A percentile compares a stretch with the other conserved stretches of the same genome.
Conservation (phyloP, 53 echinoderm and acorn worm genomes). For the Echinarachnius parma region DNA sequence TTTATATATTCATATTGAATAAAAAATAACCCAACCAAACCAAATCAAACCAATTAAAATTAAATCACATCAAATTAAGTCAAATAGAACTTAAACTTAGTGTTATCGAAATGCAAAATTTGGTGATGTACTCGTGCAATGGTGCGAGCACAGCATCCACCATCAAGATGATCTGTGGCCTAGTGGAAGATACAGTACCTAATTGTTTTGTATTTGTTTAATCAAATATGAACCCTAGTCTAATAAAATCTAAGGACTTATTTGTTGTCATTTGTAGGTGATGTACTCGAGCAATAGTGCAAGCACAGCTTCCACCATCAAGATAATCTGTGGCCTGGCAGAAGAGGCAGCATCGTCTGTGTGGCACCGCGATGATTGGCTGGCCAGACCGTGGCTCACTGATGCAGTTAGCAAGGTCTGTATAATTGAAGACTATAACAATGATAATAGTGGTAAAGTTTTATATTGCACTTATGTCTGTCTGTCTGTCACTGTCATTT, state of each 20-base stretch:
- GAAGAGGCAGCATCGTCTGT: conserved; percentile 24
- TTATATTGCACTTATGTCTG: no score
- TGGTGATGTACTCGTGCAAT: conserved; percentile 27
- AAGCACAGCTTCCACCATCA: conserved; percentile 19
- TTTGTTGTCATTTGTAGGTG: conserved; percentile 2
- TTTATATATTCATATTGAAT: no score
- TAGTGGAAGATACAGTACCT: conserved; percentile 11
- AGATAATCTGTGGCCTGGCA: conserved; percentile 14
- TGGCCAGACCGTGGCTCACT: conserved; percentile 51
- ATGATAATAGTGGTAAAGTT: no score
- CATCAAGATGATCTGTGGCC: conserved; percentile 25
- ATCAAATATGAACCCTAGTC: background rate
- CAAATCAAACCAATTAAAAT: no score
- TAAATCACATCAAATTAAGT: no score
- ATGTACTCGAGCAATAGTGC: conserved; percentile 17
- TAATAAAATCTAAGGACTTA: background rate
- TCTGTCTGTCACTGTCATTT: no score
- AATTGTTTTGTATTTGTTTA: background rate
- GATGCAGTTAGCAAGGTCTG: conserved; percentile 58
- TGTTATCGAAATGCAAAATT: no score
- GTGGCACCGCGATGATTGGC: conserved; percentile 65
- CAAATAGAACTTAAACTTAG: no score
- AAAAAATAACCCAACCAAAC: no score
- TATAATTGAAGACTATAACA: no score
- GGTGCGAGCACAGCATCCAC: conserved; percentile 2